Conservation (phyloP, 1,140 invertebrate species). For the Harpegnathos saltator region DNA sequence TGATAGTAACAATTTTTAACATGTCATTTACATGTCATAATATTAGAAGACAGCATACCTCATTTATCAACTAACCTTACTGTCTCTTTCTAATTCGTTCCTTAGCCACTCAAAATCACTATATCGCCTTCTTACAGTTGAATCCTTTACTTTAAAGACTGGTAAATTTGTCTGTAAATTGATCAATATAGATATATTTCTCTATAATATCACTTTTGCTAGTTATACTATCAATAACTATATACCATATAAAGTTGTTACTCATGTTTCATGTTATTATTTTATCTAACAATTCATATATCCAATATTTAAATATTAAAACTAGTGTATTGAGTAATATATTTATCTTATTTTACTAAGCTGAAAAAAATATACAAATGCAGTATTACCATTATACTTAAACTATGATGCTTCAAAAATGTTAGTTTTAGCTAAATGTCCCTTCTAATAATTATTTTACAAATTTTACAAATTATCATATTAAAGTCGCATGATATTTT, state of each 20-base stretch:
- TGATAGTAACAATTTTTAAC: neutral
- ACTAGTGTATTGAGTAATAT: neutral
- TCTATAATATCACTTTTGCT: too few species aligned
- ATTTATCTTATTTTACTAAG: slow-evolving; percentile 25
- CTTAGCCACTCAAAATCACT: slow-evolving; percentile 99
- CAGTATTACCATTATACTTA: neutral
- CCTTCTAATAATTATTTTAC: too few species aligned
- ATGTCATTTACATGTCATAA: neutral
- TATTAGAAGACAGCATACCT: neutral
- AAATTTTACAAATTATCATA: too few species aligned
- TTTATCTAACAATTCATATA: neutral
- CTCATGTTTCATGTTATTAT: too few species aligned
- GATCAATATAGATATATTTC: neutral
- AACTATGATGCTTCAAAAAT: neutral
- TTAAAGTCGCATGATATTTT: too few species aligned
- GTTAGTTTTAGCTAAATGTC: too few species aligned
- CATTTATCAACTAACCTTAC: slow-evolving; percentile 91
- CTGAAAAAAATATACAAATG: neutral
- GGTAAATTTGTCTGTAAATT: slow-evolving; percentile 98
- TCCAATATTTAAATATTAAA: slow-evolving; percentile 22
- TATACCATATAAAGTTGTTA: too few species aligned
- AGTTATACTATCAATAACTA: too few species aligned
- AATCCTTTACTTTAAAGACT: slow-evolving; percentile 99
- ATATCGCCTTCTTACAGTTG: slow-evolving; percentile 98
- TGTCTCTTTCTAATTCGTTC: slow-evolving; percentile 99